These are phyloP conservation scores for Operophtera brumata DNA, from an alignment of 2,888 invertebrate species.

Conservation along the genomic window DNA sequence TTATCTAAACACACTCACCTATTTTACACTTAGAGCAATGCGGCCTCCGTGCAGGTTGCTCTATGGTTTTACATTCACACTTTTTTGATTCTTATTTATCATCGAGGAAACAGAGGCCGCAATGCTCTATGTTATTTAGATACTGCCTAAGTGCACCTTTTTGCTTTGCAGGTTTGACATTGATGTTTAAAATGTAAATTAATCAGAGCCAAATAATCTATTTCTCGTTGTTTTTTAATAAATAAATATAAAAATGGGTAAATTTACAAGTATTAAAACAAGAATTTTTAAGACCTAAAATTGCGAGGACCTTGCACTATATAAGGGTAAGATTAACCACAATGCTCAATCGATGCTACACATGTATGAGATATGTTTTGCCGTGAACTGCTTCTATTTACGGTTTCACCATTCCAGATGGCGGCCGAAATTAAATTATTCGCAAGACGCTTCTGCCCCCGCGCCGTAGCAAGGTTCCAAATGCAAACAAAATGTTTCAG, in stretches of 20 bases:
- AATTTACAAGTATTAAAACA: conserved; percentile 23
- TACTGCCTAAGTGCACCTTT: too few species aligned
- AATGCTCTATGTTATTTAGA: too few species aligned
- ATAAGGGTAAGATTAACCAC: conserved; percentile 27
- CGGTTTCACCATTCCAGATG: conserved; percentile 45
- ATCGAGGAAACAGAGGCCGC: too few species aligned
- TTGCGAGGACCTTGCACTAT: conserved; percentile 35
- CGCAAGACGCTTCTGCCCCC: conserved; percentile 35
- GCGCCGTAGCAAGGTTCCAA: conserved; percentile 31
- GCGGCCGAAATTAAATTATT: conserved; percentile 48
- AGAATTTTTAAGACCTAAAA: conserved; percentile 12
- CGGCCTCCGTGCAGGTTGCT: too few species aligned
- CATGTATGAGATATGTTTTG: background rate
- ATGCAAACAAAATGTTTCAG: conserved; percentile 17
- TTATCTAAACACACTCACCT: too few species aligned
- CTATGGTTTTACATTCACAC: too few species aligned
- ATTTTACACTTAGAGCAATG: too few species aligned
- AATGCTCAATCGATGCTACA: background rate
- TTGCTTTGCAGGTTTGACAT: background rate
- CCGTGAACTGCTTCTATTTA: background rate
- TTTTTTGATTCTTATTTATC: too few species aligned
- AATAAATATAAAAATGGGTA: conserved; percentile 34
- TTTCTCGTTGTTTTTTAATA: too few species aligned
- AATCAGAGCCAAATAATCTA: too few species aligned
- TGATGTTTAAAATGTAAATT: conserved; percentile 1